Percentiles rank a stretch among this genome's conserved stretches.
phyloP scores from a whole-genome alignment of 2,888 invertebrate species.

The Eupelmus urozonus region DNA sequence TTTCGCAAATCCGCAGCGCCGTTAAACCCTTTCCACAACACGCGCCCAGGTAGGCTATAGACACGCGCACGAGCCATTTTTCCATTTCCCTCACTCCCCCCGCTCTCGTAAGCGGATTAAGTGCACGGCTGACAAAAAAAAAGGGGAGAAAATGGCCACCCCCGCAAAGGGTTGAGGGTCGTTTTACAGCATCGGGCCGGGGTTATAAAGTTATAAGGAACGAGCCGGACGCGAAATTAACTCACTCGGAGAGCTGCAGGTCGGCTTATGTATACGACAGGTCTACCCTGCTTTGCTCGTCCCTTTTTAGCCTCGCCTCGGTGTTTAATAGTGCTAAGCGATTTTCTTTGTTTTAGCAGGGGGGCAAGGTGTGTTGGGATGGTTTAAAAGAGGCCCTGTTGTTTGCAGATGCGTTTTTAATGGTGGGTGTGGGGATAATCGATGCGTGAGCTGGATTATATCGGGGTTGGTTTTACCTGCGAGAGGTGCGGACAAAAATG shows the following conservation, averaged over 20 bases:
- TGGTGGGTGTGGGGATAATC: too few species aligned
- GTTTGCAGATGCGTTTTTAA: too few species aligned
- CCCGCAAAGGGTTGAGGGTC: neutral
- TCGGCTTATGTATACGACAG: too few species aligned
- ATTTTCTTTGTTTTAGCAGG: constrained; percentile 6
- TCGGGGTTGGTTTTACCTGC: too few species aligned
- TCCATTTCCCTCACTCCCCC: too few species aligned
- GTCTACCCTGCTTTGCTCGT: too few species aligned
- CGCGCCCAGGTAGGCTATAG: neutral
- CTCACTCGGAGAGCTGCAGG: neutral
- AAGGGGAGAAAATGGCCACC: neutral
- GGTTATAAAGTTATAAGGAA: neutral
- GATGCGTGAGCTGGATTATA: too few species aligned
- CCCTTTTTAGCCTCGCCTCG: neutral
- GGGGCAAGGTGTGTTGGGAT: too few species aligned
- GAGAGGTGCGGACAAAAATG: too few species aligned
- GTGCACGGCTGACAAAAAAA: neutral
- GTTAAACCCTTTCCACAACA: constrained; percentile 26
- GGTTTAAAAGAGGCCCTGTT: too few species aligned
- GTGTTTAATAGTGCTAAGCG: constrained; percentile 46
- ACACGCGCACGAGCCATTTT: too few species aligned
- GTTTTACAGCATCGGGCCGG: neutral
- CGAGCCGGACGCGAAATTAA: neutral
- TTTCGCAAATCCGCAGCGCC: neutral
- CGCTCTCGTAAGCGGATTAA: neutral